Evolutionary conservation across 2,113 vertebrate species (phyloP).

Genomic region (Oncorhynchus nerka): DNA sequence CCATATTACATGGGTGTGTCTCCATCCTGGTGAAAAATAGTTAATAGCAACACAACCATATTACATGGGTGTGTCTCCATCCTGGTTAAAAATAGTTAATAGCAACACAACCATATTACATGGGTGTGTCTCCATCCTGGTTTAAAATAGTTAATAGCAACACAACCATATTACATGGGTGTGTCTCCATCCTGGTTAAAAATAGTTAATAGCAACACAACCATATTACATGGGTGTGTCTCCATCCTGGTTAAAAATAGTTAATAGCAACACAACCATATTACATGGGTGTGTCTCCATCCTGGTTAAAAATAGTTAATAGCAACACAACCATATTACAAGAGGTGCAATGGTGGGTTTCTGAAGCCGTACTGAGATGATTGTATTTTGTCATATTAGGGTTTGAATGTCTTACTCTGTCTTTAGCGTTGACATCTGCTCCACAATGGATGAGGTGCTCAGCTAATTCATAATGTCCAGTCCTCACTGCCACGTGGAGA

Average conservation of each 20-base stretch:
- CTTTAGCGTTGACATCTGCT: constrained; percentile 88
- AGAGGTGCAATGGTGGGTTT: too few species aligned
- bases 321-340: neutral
- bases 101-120: too few species aligned
- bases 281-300: constrained; percentile 87
- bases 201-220: neutral
- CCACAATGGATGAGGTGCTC: constrained; percentile 95
- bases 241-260: constrained; percentile 78
- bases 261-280: neutral
- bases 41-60: too few species aligned
- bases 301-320: constrained; percentile 64
- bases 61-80: too few species aligned
- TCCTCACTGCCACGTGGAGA: constrained; percentile 90
- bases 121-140: constrained; percentile 62
- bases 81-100: too few species aligned
- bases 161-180: constrained; percentile 62
- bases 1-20: too few species aligned
- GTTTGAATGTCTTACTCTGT: constrained; percentile 76
- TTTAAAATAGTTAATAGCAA: neutral
- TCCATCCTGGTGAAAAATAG: too few species aligned
- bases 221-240: constrained; percentile 79
- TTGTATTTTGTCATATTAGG: too few species aligned
- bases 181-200: constrained; percentile 87
- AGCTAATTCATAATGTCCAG: constrained; percentile 86
- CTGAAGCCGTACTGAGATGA: neutral